Conservation (phyloP, 2,113 vertebrate species). For the Phoxinus phoxinus region DNA sequence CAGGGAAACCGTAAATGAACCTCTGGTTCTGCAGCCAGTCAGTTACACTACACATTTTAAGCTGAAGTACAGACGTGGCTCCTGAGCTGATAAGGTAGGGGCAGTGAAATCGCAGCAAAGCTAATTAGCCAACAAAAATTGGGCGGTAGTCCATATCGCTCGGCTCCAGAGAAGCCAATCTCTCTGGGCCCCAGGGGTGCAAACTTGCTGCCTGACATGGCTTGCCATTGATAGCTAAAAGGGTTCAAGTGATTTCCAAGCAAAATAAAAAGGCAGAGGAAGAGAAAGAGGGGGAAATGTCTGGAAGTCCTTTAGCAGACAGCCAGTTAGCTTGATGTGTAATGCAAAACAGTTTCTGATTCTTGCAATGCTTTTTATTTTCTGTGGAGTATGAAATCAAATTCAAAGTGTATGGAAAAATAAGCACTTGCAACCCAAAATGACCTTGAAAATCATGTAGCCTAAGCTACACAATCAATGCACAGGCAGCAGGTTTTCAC, state of each 20-base stretch:
- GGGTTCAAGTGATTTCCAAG: conserved; percentile 67
- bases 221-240: conserved; percentile 63
- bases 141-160: conserved; percentile 74
- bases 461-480: not conserved
- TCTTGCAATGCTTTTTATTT: not conserved
- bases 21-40: not conserved
- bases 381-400: not conserved
- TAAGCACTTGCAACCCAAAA: not conserved
- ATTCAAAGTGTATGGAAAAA: not conserved
- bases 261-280: conserved; percentile 53
- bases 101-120: conserved; percentile 71
- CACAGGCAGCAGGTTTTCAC: not conserved
- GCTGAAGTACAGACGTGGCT: conserved; percentile 59
- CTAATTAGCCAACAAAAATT: conserved; percentile 81
- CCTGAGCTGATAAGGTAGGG: conserved; percentile 70
- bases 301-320: conserved; percentile 1
- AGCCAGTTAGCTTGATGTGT: conserved; percentile 37
- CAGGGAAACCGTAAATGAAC: not conserved
- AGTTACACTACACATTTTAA: conserved; percentile 11
- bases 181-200: conserved; percentile 64
- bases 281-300: not conserved
- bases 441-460: conserved; percentile 12
- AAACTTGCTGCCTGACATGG: conserved; percentile 47
- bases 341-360: conserved; percentile 11
- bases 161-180: conserved; percentile 71